Conservation (phyloP, 2,797 vertebrate species). For the Hybognathus amarus region DNA sequence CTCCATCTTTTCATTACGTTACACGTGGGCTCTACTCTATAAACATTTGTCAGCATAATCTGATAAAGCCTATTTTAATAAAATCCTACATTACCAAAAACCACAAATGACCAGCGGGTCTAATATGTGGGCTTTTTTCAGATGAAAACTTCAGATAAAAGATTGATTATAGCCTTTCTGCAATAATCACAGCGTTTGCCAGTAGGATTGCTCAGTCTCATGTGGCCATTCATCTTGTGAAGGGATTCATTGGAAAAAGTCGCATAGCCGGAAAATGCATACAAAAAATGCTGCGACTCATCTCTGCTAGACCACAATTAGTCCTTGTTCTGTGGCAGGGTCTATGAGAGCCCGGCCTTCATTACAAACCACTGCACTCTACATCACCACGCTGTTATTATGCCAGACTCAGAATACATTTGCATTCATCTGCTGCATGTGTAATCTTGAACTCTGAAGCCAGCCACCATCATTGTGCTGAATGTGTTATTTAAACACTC, state of each 20-base stretch:
- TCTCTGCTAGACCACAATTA: constrained; percentile 46
- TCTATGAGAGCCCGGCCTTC: constrained; percentile 65
- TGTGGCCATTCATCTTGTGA: constrained; percentile 43
- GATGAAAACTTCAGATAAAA: constrained; percentile 68
- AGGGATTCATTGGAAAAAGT: constrained; percentile 33
- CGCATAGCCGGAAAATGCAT: constrained; percentile 13
- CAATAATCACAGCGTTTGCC: constrained; percentile 40
- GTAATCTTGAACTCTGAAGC: constrained; percentile 21
- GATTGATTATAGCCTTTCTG: constrained; percentile 62
- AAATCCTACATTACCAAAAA: constrained; percentile 31
- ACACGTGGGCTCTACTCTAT: neutral
- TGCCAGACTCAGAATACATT: constrained; percentile 65
- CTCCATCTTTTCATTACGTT: neutral
- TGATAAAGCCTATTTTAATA: constrained; percentile 29
- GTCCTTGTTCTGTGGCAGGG: constrained; percentile 66
- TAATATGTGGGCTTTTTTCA: constrained; percentile 63
- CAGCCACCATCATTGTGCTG: constrained; percentile 6
- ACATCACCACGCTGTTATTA: constrained; percentile 68
- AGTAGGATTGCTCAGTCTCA: constrained; percentile 22
- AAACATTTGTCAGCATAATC: constrained; percentile 38
- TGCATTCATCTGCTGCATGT: constrained; percentile 47
- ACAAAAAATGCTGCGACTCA: constrained; percentile 2
- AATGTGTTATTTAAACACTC: constrained; percentile 18
- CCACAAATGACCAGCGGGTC: constrained; percentile 34
- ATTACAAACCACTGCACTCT: constrained; percentile 58